Base-by-base conservation (phyloP, 2,113 vertebrate species). In the Xiphophorus couchianus region DNA sequence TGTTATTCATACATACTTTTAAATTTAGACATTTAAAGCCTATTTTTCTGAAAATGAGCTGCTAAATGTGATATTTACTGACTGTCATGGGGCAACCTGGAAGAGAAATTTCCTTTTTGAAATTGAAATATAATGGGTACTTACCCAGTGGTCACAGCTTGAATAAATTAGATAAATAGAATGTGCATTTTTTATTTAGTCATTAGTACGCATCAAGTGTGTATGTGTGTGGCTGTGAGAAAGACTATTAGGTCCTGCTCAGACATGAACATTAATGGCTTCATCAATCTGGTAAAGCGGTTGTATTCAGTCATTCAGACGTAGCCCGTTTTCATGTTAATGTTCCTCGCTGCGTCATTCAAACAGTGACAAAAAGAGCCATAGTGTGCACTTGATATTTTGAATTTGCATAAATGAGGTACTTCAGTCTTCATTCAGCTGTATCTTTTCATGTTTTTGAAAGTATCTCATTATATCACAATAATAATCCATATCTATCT, bases 161-260 rank as follows among this genome's bases (percentile, higher is more conserved):
- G 8, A 78, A n/a, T 2, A 28, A 27, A 44, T 33, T 42, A 13
- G 4, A 54, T 66, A 27, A 54, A n/a, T 54, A 76, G 22, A 66
- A 69, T 42, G 30, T 4, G 19, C 30, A 67, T 51, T 27, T 73
- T 61, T 19, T 31, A 48, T 73, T 76, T 33, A 28, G 74, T 58
- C 37, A 9, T 31, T 42, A 76, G 67, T 51, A 67, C 51, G 35
- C 66, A 67, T 62, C 8, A 29, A 28, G 14, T 1, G n/a, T 61
- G 63, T 42, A 6, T 77, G 69, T 61, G 8, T 65, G 8, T 54
- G 11, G 3, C 48, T 76, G 27, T 48, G 62, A 25, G 29, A 60
- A 70, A 31, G 10, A 27, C 25, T 62, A 58, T 67, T 58, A 58
- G 22, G 22, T 58, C 22, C 51, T 58, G 51, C 51, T 58, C 51